Evolutionary conservation across 2,113 vertebrate species (phyloP), one percentile per base, ranked within the genome.

Genomic region (Tringa solitaria): DNA sequence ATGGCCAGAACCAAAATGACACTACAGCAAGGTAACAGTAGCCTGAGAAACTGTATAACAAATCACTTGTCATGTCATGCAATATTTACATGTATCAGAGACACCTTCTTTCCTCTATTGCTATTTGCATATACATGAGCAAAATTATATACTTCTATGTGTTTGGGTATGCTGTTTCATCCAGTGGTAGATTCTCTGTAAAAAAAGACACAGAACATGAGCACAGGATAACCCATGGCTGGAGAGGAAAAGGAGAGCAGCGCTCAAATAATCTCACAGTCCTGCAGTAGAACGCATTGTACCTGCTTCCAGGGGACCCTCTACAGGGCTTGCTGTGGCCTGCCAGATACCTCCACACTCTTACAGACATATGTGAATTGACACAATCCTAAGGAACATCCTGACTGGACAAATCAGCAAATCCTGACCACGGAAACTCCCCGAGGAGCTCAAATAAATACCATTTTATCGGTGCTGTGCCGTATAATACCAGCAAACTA

Each of bases 11-110:
- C 15, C 4, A 41, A 77, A 63, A 85, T 17, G 7, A 28, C 7
- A 14, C 14, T 14, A 16, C 2, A 73, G 20, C 24, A 77, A 46
- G 43, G 7, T 12, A 56, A 18, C 39, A 84, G 39, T 13, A n/a
- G 80, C 10, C 10, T 80, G n/a, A 69, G 57, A 90, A 86, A 13
- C 9, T 53, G 28, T 74, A 14, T 50, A 32, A 65, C 3, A 56
- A 70, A 80, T 59, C 37, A 12, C 32, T 80, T 8, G 0, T 17
- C 3, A 1, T 30, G 17, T 37, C 22, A 6, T 6, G 4, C 7
- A 70, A 33, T 77, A 43, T 50, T 74, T 67, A 9, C 24, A 11
- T 20, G 2, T 28, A 21, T 57, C 33, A 80, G 24, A 77, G 23
- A 20, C 3, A 14, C 7, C 33, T 75, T 7, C 28, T 68, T 64